These are phyloP conservation scores for Drosophila orosa DNA, from an alignment of 1,140 invertebrate genomes.

Conservation along the genomic window DNA sequence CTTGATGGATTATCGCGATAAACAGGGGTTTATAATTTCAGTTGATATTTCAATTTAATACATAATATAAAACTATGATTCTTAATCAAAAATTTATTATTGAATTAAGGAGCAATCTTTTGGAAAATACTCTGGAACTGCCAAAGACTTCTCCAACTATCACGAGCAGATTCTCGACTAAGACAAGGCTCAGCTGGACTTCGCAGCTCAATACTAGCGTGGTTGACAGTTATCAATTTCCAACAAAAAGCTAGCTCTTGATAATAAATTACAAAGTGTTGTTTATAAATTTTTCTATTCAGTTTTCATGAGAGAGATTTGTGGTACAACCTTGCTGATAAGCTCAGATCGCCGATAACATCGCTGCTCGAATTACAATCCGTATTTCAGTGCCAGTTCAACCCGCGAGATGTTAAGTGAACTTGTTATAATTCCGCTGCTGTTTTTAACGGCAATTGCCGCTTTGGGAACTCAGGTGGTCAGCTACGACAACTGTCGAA, in stretches of 20 bases:
- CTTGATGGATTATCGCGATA: background rate
- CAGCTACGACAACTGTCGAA: constrained; percentile 35
- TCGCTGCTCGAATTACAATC: background rate
- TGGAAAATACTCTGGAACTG: too few relatives aligned
- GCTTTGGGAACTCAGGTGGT: constrained; percentile 36
- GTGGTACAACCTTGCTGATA: constrained; percentile 24
- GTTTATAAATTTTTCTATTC: background rate
- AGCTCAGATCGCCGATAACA: constrained; percentile 9
- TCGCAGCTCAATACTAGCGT: too few relatives aligned
- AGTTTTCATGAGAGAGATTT: constrained; percentile 1
- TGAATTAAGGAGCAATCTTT: too few relatives aligned
- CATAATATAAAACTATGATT: too few relatives aligned
- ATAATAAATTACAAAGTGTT: too few relatives aligned
- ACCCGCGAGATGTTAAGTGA: constrained; percentile 14
- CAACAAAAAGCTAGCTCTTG: too few relatives aligned
- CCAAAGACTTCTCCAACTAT: too few relatives aligned
- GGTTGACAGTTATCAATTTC: too few relatives aligned
- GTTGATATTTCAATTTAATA: background rate
- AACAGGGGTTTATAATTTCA: background rate
- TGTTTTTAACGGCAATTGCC: background rate
- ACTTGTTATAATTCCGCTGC: constrained; percentile 4
- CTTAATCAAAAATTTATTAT: too few relatives aligned
- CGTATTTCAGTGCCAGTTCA: constrained; percentile 18
- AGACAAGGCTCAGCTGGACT: too few relatives aligned
- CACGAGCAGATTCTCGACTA: too few relatives aligned